These are phyloP conservation scores for Aphelinus certus DNA, from an alignment of 1,140 invertebrate genomes.

Conservation along the genomic window DNA sequence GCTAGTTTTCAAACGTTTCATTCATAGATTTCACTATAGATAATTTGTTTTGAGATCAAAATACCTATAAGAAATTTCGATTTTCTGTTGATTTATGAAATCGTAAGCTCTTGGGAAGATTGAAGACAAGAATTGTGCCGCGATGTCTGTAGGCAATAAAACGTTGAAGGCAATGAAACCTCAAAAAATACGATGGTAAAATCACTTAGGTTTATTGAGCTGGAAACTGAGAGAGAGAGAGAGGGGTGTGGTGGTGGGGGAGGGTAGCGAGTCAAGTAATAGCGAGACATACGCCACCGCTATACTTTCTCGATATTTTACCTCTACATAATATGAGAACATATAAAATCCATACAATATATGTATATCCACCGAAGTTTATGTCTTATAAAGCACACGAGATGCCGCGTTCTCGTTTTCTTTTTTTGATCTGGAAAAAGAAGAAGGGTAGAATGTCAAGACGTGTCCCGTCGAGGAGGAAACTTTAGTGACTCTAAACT, in stretches of 20 bases:
- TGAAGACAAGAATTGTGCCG: too few species aligned
- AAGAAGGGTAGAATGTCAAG: slow-evolving; percentile 33
- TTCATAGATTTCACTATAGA: too few species aligned
- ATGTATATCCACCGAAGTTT: slow-evolving; percentile 45
- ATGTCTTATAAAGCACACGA: slow-evolving; percentile 55
- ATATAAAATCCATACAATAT: slow-evolving; percentile 56
- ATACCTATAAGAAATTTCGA: too few species aligned
- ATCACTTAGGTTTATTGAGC: slow-evolving; percentile 59
- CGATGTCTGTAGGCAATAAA: background rate
- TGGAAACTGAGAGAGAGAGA: slow-evolving; percentile 21
- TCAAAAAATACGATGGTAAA: slow-evolving; percentile 53
- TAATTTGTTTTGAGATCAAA: too few species aligned
- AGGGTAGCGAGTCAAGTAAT: slow-evolving; percentile 4
- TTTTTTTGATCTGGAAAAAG: slow-evolving; percentile 36
- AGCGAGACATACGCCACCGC: slow-evolving; percentile 30
- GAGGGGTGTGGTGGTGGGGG: too few species aligned
- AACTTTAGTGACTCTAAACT: slow-evolving; percentile 54
- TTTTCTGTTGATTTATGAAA: too few species aligned
- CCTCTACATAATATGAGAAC: slow-evolving; percentile 14
- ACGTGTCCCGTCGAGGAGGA: slow-evolving; percentile 19
- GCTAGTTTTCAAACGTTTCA: too few species aligned
- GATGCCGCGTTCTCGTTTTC: slow-evolving; percentile 32
- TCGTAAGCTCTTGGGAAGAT: too few species aligned
- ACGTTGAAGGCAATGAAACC: slow-evolving; percentile 47
- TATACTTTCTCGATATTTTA: slow-evolving; percentile 1